phyloP scores from a whole-genome alignment of 2,888 invertebrate genomes.

The Erannis defoliaria region DNA sequence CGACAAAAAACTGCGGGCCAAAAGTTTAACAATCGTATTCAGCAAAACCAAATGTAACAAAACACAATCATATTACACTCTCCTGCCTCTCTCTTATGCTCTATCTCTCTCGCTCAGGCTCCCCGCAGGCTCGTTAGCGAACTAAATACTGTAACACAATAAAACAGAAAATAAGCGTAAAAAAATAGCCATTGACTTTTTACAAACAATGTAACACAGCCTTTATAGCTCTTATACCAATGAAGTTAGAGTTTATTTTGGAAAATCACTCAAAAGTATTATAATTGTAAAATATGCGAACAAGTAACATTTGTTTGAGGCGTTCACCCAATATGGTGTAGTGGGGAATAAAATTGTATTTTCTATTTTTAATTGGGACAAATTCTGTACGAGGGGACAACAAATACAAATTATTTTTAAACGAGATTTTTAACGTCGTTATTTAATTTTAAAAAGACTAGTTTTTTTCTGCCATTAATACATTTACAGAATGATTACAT shows the following conservation, averaged over 20 bases:
- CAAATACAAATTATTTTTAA: slow-evolving; percentile 59
- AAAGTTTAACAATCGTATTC: slow-evolving; percentile 58
- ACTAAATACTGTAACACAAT: slow-evolving; percentile 81
- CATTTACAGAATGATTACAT: no score
- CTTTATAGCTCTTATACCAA: slow-evolving; percentile 16
- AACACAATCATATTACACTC: slow-evolving; percentile 66
- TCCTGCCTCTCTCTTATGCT: slow-evolving; percentile 51
- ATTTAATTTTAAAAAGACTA: slow-evolving; percentile 36
- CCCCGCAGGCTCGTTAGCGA: slow-evolving; percentile 81
- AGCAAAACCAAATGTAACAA: slow-evolving; percentile 66
- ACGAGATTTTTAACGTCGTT: slow-evolving; percentile 49
- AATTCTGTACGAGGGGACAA: slow-evolving; percentile 62
- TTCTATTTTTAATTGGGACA: slow-evolving; percentile 80
- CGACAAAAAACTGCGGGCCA: slow-evolving; percentile 45
- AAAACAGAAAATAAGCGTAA: slow-evolving; percentile 78
- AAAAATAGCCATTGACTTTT: slow-evolving; percentile 68
- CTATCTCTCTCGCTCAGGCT: slow-evolving; percentile 62
- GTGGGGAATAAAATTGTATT: slow-evolving; percentile 74
- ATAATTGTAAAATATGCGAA: slow-evolving; percentile 51
- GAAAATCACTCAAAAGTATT: slow-evolving; percentile 6
- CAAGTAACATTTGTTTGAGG: slow-evolving; percentile 82
- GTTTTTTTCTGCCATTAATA: slow-evolving; percentile 3
- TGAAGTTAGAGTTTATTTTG: slow-evolving; percentile 47
- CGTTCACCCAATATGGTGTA: slow-evolving; percentile 81
- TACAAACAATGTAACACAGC: slow-evolving; percentile 46